A percentile compares a stretch with the other conserved stretches of the same genome.
These are phyloP conservation scores for Exocentrus adspersus DNA, from an alignment of 2,888 invertebrate genomes.

Conservation along the genomic window DNA sequence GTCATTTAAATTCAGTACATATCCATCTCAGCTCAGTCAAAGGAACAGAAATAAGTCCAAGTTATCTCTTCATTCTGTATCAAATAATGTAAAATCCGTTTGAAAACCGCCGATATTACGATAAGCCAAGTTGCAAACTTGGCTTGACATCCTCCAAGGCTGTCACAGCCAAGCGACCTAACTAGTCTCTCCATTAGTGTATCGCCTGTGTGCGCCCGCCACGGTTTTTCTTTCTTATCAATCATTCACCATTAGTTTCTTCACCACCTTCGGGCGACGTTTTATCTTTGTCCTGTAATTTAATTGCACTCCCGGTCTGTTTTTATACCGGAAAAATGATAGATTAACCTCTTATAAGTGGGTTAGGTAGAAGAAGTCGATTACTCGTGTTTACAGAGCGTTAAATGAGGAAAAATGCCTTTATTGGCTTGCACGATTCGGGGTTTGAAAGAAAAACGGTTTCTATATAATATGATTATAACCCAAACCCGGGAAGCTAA, in stretches of 20 bases:
- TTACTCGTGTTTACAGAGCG: background rate
- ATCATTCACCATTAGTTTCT: conserved; percentile 18
- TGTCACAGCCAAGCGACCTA: conserved; percentile 26
- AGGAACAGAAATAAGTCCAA: no score
- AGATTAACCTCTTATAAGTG: conserved; percentile 8
- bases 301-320: conserved; percentile 1
- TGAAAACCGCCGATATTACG: background rate
- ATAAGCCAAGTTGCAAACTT: conserved; percentile 14
- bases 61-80: no score
- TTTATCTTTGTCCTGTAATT: conserved; percentile 12
- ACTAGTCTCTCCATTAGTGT: conserved; percentile 29
- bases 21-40: no score
- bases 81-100: no score
- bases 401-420: background rate
- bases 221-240: conserved; percentile 19
- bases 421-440: background rate
- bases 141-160: conserved; percentile 5
- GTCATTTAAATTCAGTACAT: no score
- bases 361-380: background rate
- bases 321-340: conserved; percentile 2
- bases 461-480: no score
- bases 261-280: conserved; percentile 2
- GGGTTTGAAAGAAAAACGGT: background rate
- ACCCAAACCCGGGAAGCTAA: no score
- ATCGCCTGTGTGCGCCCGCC: conserved; percentile 8